Conservation (phyloP, 2,888 invertebrate genomes). For the Hymenopus coronatus region DNA sequence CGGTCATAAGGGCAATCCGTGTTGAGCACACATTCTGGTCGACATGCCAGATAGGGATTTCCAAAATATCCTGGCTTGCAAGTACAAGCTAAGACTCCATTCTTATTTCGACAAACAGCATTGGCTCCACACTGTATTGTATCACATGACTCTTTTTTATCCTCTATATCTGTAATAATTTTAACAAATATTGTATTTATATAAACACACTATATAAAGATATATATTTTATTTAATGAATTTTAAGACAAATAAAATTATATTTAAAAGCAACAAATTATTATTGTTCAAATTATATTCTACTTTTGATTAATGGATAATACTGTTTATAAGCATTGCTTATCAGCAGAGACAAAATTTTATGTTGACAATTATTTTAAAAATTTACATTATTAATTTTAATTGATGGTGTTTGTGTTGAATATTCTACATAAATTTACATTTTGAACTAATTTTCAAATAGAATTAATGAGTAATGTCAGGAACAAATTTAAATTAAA, state of each 20-base stretch:
- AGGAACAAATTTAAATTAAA: too few relatives aligned
- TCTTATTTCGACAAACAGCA: conserved; percentile 64
- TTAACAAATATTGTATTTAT: neutral
- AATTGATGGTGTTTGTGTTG: too few relatives aligned
- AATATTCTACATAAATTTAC: too few relatives aligned
- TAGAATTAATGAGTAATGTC: too few relatives aligned
- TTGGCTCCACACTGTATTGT: conserved; percentile 71
- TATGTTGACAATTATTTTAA: too few relatives aligned
- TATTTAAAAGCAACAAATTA: too few relatives aligned
- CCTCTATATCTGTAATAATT: conserved; percentile 44
- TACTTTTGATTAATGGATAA: neutral
- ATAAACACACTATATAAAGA: neutral
- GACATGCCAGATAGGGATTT: conserved; percentile 73
- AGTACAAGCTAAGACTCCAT: conserved; percentile 65
- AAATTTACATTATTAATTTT: too few relatives aligned
- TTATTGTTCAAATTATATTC: too few relatives aligned
- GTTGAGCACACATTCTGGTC: conserved; percentile 79
- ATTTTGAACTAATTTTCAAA: too few relatives aligned
- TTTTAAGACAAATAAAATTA: too few relatives aligned
- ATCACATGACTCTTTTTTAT: conserved; percentile 58
- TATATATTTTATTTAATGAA: too few relatives aligned
- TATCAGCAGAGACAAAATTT: too few relatives aligned
- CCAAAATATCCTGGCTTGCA: conserved; percentile 75
- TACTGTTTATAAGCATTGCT: neutral
- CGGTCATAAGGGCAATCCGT: conserved; percentile 68